phyloP scores from a whole-genome alignment of 1,140 invertebrate genomes.

The Dufourea novaeangliae region DNA sequence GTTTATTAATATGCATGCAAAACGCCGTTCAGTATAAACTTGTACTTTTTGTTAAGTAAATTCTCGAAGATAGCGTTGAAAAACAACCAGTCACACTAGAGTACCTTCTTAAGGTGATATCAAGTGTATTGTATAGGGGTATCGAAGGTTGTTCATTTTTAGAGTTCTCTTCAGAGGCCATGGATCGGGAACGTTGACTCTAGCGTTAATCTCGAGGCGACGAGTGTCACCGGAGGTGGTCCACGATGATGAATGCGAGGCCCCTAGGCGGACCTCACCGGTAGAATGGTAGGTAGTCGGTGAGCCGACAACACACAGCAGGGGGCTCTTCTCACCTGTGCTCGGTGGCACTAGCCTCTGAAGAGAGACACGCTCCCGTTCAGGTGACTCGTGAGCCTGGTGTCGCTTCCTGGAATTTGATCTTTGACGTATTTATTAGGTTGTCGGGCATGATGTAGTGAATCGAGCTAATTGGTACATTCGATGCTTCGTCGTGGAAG shows the following conservation, averaged over 20 bases:
- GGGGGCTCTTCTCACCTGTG: constrained; percentile 66
- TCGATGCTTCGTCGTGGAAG: no score
- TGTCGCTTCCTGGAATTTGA: background rate
- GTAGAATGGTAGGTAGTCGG: constrained; percentile 60
- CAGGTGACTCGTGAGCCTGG: background rate
- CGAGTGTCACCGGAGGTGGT: constrained; percentile 74
- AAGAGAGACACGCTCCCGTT: constrained; percentile 43
- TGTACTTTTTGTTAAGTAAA: no score
- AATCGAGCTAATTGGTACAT: no score
- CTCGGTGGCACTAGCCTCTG: constrained; percentile 35
- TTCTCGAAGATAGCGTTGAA: no score
- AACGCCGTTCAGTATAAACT: no score
- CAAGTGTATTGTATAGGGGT: background rate
- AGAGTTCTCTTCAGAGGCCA: background rate
- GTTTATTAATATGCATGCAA: no score
- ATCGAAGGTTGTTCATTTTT: background rate
- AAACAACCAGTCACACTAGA: no score
- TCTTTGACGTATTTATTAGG: background rate
- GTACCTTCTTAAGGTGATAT: no score
- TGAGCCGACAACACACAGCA: constrained; percentile 67
- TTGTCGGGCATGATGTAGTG: background rate
- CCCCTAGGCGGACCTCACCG: constrained; percentile 56
- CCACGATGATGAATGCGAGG: constrained; percentile 73
- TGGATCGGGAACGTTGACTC: background rate
- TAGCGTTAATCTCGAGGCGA: constrained; percentile 65